Base-by-base conservation (phyloP, 2,797 vertebrate genomes). In the Champsocephalus gunnari region DNA sequence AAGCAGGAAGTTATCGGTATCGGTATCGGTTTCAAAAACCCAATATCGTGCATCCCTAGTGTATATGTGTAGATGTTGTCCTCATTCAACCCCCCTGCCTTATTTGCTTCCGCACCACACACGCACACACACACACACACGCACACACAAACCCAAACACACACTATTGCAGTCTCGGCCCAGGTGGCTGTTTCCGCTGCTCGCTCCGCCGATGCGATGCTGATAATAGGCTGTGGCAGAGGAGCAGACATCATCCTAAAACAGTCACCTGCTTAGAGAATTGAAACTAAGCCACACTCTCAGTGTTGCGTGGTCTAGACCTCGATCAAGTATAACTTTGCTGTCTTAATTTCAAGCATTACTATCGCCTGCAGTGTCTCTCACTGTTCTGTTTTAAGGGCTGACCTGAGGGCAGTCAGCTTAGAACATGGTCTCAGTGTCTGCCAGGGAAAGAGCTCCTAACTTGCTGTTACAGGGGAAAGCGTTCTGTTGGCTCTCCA, bases 121-220 rank as follows among this genome's bases (percentile, higher is more conserved):
- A 34, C 49, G 12, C 32, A 21, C 12, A 13, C 8, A 0, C 1
- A 21, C 19, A 19, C 54, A 34, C 38, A 49, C 43, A 34, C 49
- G 12, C 32, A 21, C 12, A 11, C 8, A 0, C 1, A 21, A 10
- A 45, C 47, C 21, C 24, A 9, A 0, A 3, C 17, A 21, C 48
- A 68, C 83, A 13, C 14, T 19, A 10, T 9, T 53, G 43, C 74
- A 13, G 56, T 59, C 63, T 64, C 70, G 56, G 84, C 73, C 64
- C 66, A 87, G 87, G 77, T 85, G 82, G 79, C 62, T 82, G 79
- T 54, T 89, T 88, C 83, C 48, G n/a, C 81, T 84, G 68, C 64
- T 79, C 6, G 28, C 68, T 28, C 68, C 32, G 43, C 79, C 74
- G 71, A 82, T 38, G 65, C 47, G n/a, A 49, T 3, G 47, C 79